These are phyloP conservation scores for Caretta caretta DNA, from an alignment of 2,113 vertebrate genomes.

Conservation along the genomic window DNA sequence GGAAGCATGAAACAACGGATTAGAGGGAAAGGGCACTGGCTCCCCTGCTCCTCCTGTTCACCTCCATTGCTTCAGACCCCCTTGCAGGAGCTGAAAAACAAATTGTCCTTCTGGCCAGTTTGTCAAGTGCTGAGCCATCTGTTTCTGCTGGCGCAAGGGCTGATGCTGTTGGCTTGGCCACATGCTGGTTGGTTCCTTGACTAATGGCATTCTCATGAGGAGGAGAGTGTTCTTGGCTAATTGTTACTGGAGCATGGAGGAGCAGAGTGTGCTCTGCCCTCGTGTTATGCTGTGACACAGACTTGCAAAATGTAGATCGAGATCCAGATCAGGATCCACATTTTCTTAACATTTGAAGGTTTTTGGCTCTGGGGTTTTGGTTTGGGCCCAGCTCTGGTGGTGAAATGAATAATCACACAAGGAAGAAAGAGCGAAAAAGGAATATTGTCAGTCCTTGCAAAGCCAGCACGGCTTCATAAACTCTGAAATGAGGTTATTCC, in stretches of 20 bases:
- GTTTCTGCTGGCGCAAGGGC: background rate
- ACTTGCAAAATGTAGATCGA: slow-evolving; percentile 36
- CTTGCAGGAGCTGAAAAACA: background rate
- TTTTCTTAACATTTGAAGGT: background rate
- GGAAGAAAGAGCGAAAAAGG: background rate
- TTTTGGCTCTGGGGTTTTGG: slow-evolving; percentile 44
- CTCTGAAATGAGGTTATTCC: background rate
- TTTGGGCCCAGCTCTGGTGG: slow-evolving; percentile 36
- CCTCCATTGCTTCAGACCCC: background rate
- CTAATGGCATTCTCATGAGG: rapidly evolving
- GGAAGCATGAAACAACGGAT: rapidly evolving
- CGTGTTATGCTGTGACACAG: too few relatives aligned
- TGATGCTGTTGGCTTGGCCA: rapidly evolving
- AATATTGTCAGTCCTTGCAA: background rate
- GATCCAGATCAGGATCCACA: slow-evolving; percentile 13
- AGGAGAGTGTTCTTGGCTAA: background rate
- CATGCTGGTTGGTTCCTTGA: rapidly evolving
- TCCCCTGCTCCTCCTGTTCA: background rate
- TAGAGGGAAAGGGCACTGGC: background rate
- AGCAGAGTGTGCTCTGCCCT: background rate
- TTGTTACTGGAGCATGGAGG: rapidly evolving
- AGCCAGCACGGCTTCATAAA: slow-evolving; percentile 20
- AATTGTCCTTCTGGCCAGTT: background rate
- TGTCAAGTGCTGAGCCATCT: background rate
- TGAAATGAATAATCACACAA: slow-evolving; percentile 51